Evolutionary conservation across 2,797 vertebrate genomes (phyloP).

Genomic region (Merluccius polli): DNA sequence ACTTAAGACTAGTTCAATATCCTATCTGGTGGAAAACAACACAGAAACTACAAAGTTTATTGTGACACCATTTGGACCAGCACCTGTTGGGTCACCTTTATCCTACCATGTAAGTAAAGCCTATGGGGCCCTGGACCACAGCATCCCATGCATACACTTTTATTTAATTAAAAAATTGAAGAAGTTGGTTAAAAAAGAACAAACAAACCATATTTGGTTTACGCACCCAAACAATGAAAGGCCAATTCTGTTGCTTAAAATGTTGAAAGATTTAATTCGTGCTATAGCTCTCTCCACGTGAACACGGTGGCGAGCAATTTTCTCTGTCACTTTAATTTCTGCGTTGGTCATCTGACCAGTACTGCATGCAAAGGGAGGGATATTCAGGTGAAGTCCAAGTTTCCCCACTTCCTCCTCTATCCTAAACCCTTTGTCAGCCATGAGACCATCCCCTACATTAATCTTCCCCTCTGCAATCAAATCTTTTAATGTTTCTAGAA

Average conservation of each 20-base stretch:
- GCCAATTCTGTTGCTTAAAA: background rate
- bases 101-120: no score
- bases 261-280: background rate
- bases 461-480: background rate
- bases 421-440: background rate
- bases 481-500: background rate
- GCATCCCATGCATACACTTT: no score
- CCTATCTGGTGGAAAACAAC: no score
- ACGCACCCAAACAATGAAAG: background rate
- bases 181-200: no score
- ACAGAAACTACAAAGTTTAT: no score
- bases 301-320: background rate
- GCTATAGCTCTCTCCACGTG: background rate
- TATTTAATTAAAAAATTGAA: background rate
- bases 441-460: background rate
- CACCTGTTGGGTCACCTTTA: no score
- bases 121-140: no score
- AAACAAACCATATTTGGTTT: no score
- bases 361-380: background rate
- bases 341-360: background rate
- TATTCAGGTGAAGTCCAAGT: background rate
- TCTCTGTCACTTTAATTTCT: background rate
- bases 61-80: no score
- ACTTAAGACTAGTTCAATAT: no score
- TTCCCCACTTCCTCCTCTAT: background rate